These are phyloP conservation scores for Hyperoplus lanceolatus DNA, from an alignment of 2,797 vertebrate species.

Conservation along the genomic window DNA sequence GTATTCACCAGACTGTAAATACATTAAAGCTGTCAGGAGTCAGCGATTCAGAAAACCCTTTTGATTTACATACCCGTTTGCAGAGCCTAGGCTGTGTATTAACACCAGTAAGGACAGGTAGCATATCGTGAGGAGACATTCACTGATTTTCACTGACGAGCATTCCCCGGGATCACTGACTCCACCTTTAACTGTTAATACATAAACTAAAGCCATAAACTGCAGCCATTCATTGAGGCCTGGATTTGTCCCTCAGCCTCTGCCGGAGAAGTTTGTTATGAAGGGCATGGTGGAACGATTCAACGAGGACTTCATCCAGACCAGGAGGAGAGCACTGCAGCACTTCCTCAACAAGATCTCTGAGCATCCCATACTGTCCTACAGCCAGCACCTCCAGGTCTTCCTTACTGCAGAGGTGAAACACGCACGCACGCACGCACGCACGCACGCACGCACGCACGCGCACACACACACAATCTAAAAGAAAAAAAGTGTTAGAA, in stretches of 20 bases:
- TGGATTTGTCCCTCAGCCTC: conserved; percentile 84
- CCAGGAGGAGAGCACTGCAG: conserved; percentile 92
- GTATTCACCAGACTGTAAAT: not conserved
- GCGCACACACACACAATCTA: too few relatives aligned
- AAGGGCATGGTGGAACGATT: conserved; percentile 98
- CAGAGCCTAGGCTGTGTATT: too few relatives aligned
- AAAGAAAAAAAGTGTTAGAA: not conserved
- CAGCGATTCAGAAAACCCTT: too few relatives aligned
- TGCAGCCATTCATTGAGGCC: not conserved
- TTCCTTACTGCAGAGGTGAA: conserved; percentile 91
- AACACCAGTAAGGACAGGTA: too few relatives aligned
- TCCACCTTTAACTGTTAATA: too few relatives aligned
- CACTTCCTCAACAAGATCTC: conserved; percentile 93
- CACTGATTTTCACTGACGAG: too few relatives aligned
- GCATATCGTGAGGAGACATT: too few relatives aligned
- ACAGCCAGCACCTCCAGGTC: conserved; percentile 91
- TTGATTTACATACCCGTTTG: too few relatives aligned
- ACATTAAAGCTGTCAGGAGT: not conserved
- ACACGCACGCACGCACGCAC: not conserved
- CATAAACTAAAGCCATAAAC: too few relatives aligned
- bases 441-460: not conserved
- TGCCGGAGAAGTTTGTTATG: conserved; percentile 98
- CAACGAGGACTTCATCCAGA: conserved; percentile 95
- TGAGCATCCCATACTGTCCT: conserved; percentile 94
- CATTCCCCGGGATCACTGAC: too few relatives aligned